Evolutionary conservation across 2,113 vertebrate genomes (phyloP), one percentile per base, ranked within the genome.

Genomic region (Hippocampus zosterae): DNA sequence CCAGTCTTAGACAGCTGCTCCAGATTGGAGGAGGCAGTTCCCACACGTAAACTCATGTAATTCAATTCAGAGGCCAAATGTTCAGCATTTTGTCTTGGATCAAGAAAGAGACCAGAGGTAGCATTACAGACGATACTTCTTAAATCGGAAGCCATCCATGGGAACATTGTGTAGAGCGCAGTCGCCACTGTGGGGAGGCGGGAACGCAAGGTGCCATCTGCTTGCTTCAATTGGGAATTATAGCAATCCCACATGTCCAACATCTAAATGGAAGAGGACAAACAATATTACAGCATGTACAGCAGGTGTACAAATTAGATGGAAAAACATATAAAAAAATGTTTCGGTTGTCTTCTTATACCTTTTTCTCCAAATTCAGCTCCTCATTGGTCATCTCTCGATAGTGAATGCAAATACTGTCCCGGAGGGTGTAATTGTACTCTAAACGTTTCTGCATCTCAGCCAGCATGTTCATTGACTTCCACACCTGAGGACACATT

Each of bases 181-280:
- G 87, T 79, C 8, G 85, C 68, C 9, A 89, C 83, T 55, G 80
- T 72, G 29, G 91, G 89, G 29, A 70, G 87, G 60, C 77, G 87
- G 3, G 70, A 73, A 44, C 76, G 73, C 18, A 94, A 85, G n/a
- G 81, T 81, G 65, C 86, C 81, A 0, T 89, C 85, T 44, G 92
- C 92, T 65, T 87, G 80, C 64, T 82, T 90, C 68, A 92, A 81
- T 21, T 91, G 84, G 25, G 75, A 79, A 55, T 87, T 79, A 68
- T 93, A 94, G 37, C 78, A 41, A 18, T 91, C 79, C 94, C 93
- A 95, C 25, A 81, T 42, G 55, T 88, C 77, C 63, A 89, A 76
- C 78, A 93, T 84, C 95, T 96, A 68, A 69, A 71, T 1, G 6
- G 5, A 61, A 10, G 41, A 85, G 21, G 13, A 68, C 12, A 65